Conservation (phyloP, 2,797 vertebrate species). For the Myiothlypis coronata region DNA sequence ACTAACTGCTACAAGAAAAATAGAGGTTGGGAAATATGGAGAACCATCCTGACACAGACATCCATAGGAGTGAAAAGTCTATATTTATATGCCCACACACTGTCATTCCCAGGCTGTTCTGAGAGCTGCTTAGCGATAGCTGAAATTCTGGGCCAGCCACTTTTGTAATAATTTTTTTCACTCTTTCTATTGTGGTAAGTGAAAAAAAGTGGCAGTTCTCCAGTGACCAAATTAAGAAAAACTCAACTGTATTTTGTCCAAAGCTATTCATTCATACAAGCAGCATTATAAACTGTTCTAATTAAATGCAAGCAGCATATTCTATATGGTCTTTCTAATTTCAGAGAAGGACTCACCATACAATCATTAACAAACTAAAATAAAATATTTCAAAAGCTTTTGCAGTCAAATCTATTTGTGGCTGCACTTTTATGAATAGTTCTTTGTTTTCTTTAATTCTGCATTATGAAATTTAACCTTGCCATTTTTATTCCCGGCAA, state of each 20-base stretch:
- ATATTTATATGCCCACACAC: not conserved
- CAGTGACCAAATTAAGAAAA: slow-evolving; percentile 49
- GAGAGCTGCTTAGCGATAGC: not conserved
- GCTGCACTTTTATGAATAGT: not conserved
- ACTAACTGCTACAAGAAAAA: not conserved
- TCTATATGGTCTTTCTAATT: not conserved
- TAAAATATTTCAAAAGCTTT: not conserved
- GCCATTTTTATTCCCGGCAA: not conserved
- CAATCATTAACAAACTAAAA: slow-evolving; percentile 19
- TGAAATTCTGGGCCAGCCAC: not conserved
- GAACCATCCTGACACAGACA: not conserved
- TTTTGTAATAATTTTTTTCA: not conserved
- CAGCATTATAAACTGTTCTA: not conserved
- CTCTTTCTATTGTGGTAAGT: not conserved
- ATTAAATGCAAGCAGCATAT: slow-evolving; percentile 23
- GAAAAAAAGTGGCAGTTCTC: slow-evolving; percentile 6
- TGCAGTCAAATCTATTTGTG: not conserved
- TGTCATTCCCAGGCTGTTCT: not conserved
- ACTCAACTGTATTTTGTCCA: not conserved
- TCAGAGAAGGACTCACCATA: not conserved
- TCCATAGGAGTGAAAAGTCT: not conserved
- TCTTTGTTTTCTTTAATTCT: not conserved
- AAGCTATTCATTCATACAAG: slow-evolving; percentile 20
- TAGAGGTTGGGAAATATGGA: not conserved
- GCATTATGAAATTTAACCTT: not conserved